Base-by-base conservation (phyloP, 2,797 vertebrate species). In the Scolopax bukidnonensis region DNA sequence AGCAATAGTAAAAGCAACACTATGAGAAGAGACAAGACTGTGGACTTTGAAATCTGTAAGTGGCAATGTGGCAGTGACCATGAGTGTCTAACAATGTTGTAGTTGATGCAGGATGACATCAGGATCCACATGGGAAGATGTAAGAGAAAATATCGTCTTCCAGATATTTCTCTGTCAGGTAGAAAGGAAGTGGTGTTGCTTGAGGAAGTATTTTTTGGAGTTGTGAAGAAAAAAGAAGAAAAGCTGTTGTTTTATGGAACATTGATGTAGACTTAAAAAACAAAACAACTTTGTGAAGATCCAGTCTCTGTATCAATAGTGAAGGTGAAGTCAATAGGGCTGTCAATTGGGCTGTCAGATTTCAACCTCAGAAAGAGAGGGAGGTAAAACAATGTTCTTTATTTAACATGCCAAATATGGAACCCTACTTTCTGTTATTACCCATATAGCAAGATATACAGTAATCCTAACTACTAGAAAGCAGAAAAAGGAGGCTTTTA, bases 41-140 rank as follows among this genome's bases (percentile, higher is more conserved):
- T 48, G 47, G 25, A 57, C 5, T 41, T 32, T 47, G 51, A 74
- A 81, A 78, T 32, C 11, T 19, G 4, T 45, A 28, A 70, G 38
- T 4, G 10, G 54, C 13, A 19, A 11, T 4, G 9, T 32, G 4
- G 7, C 9, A 11, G 16, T 18, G 16, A 16, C 5, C 14, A 17
- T 23, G 11, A 1, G 1, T 7, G 19, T 50, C 47, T 59, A 63
- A 54, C 3, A 60, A 3, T 8, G 12, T 3, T 33, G 9, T 9
- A 61, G 21, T 1, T 74, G 47, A 38, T 33, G 6, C 16, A 57
- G 36, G 19, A 17, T 38, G 18, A 32, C 8, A 25, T 38, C n/a
- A 78, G 10, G 24, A 43, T 65, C 53, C 14, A 33, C 12, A 32
- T 3, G 11, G 11, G 3, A 5, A 67, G 4, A 1, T 16, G 11